These are phyloP conservation scores for Montipora efflorescens DNA, from an alignment of 64 coral and sea anemone genomes.

Conservation along the genomic window DNA sequence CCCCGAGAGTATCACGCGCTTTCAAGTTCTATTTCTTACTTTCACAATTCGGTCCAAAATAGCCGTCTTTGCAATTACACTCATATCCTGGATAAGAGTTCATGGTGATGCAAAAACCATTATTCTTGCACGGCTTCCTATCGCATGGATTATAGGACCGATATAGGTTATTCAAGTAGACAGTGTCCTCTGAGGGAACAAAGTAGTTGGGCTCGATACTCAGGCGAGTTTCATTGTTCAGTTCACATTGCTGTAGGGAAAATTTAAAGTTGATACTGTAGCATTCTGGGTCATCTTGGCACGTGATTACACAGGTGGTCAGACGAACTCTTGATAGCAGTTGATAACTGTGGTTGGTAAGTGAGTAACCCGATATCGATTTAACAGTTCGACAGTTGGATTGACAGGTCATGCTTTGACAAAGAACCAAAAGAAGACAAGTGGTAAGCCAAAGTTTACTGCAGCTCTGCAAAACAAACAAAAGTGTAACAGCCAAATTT, in stretches of 20 bases:
- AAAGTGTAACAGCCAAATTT: not conserved
- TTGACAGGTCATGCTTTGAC: not conserved
- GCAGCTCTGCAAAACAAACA: not conserved
- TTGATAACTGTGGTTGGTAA: slow-evolving; percentile 45
- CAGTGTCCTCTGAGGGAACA: not conserved
- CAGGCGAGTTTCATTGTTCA: slow-evolving; percentile 40
- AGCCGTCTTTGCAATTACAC: slow-evolving; percentile 47
- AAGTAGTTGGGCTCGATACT: slow-evolving; percentile 35
- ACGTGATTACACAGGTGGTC: slow-evolving; percentile 55
- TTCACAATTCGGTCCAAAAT: slow-evolving; percentile 26
- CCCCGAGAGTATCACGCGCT: not conserved
- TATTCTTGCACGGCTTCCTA: slow-evolving; percentile 30
- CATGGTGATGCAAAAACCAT: slow-evolving; percentile 21
- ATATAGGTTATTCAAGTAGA: slow-evolving; percentile 60
- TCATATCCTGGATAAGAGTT: slow-evolving; percentile 32
- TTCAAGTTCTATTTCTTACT: slow-evolving; percentile 7
- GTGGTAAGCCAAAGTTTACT: not conserved
- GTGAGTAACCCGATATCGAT: slow-evolving; percentile 71
- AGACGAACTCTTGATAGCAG: slow-evolving; percentile 33
- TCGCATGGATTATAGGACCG: slow-evolving; percentile 46
- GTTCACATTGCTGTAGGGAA: slow-evolving; percentile 27
- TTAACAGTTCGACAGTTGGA: slow-evolving; percentile 43
- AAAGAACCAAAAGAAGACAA: not conserved
- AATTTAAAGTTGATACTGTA: slow-evolving; percentile 79
- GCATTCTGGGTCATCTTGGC: slow-evolving; percentile 74